Evolutionary conservation across 2,888 invertebrate genomes (phyloP).

Genomic region (Phasia obesa): DNA sequence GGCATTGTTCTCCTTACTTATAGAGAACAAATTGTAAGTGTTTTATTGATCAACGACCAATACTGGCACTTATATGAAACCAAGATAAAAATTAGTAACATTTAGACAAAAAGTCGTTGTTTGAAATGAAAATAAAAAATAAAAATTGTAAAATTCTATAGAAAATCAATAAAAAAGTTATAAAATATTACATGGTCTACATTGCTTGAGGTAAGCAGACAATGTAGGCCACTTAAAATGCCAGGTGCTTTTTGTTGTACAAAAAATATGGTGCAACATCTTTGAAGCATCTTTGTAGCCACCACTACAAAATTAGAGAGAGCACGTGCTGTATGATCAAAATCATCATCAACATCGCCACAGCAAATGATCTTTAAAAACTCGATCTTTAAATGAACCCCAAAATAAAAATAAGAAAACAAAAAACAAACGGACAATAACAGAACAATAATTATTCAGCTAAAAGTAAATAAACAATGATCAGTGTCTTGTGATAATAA

Average conservation of each 20-base stretch:
- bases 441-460: constrained; percentile 63
- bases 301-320: constrained; percentile 17
- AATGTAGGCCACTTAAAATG: background rate
- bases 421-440: constrained; percentile 45
- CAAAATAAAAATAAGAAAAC: too few species aligned
- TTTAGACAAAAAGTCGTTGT: too few species aligned
- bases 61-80: background rate
- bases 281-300: constrained; percentile 46
- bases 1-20: constrained; percentile 37
- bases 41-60: constrained; percentile 10
- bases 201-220: background rate
- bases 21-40: constrained; percentile 33
- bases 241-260: constrained; percentile 56
- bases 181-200: background rate
- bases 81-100: too few species aligned
- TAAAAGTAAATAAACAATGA: constrained; percentile 66
- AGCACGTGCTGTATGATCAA: constrained; percentile 56
- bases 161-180: constrained; percentile 5
- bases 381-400: constrained; percentile 15
- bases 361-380: constrained; percentile 22
- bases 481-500: constrained; percentile 62
- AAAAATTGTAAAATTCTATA: background rate
- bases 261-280: constrained; percentile 36
- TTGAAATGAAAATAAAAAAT: background rate
- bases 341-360: constrained; percentile 19